These are phyloP conservation scores for Phania funesta DNA, from an alignment of 2,888 invertebrate genomes.

Conservation along the genomic window DNA sequence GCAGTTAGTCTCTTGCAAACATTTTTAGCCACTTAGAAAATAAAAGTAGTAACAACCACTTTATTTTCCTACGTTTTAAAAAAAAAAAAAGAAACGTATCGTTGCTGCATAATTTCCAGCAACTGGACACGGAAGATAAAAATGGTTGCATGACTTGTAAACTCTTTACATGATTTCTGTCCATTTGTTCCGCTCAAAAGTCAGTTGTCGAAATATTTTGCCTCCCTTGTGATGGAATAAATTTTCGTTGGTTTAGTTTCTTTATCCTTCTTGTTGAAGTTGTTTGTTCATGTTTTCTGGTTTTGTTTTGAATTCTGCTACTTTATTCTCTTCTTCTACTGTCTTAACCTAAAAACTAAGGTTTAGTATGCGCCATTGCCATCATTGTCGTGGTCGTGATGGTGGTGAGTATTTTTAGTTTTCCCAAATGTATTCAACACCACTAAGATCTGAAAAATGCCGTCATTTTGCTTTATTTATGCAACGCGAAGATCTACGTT, in stretches of 20 bases:
- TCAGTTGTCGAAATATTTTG: constrained; percentile 58
- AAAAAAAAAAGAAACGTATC: constrained; percentile 19
- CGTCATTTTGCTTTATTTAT: too few relatives aligned
- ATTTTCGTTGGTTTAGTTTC: constrained; percentile 46
- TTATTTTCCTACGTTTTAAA: constrained; percentile 3
- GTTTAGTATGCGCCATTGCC: constrained; percentile 37
- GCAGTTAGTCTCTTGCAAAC: too few relatives aligned
- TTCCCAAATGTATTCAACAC: constrained; percentile 9
- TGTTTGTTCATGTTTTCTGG: neutral
- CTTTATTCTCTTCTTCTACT: neutral
- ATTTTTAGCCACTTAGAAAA: too few relatives aligned
- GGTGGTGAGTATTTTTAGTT: constrained; percentile 2
- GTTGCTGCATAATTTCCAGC: constrained; percentile 55
- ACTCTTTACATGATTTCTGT: constrained; percentile 42
- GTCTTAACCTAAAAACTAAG: constrained; percentile 52
- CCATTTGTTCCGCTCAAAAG: constrained; percentile 30
- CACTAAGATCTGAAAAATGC: neutral
- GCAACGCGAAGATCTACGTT: too few relatives aligned
- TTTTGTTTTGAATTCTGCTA: constrained; percentile 37
- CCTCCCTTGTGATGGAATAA: constrained; percentile 56
- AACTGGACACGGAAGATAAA: constrained; percentile 34
- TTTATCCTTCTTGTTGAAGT: constrained; percentile 34
- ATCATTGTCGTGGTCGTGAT: constrained; percentile 32
- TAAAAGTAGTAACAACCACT: too few relatives aligned
- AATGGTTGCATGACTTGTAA: constrained; percentile 50